phyloP scores from a whole-genome alignment of 2,888 invertebrate species.

The Electrophaes corylata region DNA sequence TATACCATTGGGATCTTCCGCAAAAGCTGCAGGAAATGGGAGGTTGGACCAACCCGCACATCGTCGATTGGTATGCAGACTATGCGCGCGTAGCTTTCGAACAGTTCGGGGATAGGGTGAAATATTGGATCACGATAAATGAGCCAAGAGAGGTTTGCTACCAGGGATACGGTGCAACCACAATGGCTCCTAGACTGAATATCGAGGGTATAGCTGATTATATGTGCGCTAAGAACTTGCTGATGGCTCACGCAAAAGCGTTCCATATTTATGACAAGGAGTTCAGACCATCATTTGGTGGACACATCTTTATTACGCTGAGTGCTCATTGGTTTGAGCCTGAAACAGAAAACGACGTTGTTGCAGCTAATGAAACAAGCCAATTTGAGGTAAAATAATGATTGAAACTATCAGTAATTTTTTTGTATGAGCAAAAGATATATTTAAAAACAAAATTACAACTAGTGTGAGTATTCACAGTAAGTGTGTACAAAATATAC shows the following conservation, averaged over 20 bases:
- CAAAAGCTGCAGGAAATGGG: no score
- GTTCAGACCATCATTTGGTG: conserved; percentile 50
- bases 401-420: no score
- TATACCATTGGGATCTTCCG: conserved; percentile 81
- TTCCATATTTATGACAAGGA: conserved; percentile 64
- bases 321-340: conserved; percentile 66
- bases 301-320: conserved; percentile 30
- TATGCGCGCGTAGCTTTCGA: conserved; percentile 69
- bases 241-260: conserved; percentile 79
- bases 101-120: conserved; percentile 73
- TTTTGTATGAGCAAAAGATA: no score
- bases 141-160: conserved; percentile 69
- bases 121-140: conserved; percentile 83
- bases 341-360: conserved; percentile 69
- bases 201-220: conserved; percentile 69
- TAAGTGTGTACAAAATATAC: no score
- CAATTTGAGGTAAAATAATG: conserved; percentile 71
- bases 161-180: conserved; percentile 64
- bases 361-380: conserved; percentile 65
- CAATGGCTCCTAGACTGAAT: conserved; percentile 53
- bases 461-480: no score
- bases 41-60: conserved; percentile 74
- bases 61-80: conserved; percentile 70
- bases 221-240: conserved; percentile 69
- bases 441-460: no score